Base-by-base conservation (phyloP, 1,140 invertebrate genomes). In the Oncopeltus fasciatus region DNA sequence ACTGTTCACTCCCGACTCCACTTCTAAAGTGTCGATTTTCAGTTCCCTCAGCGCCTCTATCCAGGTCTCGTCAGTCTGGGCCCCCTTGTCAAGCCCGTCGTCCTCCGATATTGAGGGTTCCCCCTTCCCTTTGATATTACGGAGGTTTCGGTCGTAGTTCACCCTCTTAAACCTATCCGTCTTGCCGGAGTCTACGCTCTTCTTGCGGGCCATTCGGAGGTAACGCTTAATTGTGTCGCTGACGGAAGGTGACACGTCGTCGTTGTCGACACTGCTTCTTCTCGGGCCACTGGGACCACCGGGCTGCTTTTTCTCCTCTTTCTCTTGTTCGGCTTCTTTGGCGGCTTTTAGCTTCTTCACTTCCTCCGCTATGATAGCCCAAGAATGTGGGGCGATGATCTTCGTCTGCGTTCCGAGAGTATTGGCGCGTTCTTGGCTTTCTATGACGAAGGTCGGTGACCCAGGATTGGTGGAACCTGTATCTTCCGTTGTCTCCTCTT, bases 141-240 rank as follows among this genome's bases (percentile, higher is more conserved):
- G 72, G 31, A 92, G 75, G 68, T 88, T 90, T 33, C 85, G 79
- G 68, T 92, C 90, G 68, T 92, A 92, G 68, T 92, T 92, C 1
- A 92, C 88, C 0, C 88, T 80, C 69, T 90, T 90, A 67, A 92
- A 92, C 18, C 85, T 78, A 69, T 89, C 88, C 2, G 79, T 80
- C 70, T 88, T 87, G 57, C 89, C 87, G 2, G 84, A 80, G 66
- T 89, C 86, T 0, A 86, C 81, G 57, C 86, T 89, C 67, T 90
- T 90, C 68, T 90, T 91, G 5, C 88, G 74, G 0, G 87, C 88
- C 87, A 90, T 90, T 62, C 85, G 75, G 1, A 91, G 73, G 68
- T 90, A 90, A 1, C 87, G 75, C 69, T 89, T 90, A 27, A 91
- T 89, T 0, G 86, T 90, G 66, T 91, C 86, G 68, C 86, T 86